Evolutionary conservation across 2,113 vertebrate genomes (phyloP).

Genomic region (Nyctereutes procyonoides): DNA sequence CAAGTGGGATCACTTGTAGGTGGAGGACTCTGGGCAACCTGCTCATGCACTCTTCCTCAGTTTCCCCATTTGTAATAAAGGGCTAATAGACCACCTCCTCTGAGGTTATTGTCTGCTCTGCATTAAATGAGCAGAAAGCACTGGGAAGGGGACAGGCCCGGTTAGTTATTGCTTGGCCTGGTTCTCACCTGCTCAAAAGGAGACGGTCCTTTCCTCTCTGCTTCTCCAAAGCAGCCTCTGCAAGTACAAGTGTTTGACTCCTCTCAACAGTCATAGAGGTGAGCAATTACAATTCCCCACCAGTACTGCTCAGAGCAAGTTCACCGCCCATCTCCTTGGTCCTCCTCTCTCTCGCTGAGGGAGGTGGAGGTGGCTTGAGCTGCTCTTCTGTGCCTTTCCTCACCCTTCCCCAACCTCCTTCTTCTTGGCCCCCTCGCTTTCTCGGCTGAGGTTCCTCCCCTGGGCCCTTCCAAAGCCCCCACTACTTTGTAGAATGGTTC

Average conservation of each 20-base stretch:
- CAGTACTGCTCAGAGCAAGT: neutral
- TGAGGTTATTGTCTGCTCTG: neutral
- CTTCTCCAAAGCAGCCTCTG: neutral
- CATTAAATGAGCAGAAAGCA: neutral
- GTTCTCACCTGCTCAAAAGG: neutral
- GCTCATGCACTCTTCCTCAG: neutral
- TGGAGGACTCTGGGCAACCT: neutral
- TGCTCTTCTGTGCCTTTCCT: neutral
- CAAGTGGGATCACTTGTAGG: neutral
- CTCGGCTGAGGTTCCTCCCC: neutral
- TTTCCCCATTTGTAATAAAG: neutral
- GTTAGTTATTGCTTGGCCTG: neutral
- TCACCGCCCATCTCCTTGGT: neutral
- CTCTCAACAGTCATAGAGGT: neutral
- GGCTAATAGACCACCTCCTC: neutral
- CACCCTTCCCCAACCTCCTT: neutral
- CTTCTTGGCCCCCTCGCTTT: neutral
- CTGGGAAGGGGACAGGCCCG: neutral
- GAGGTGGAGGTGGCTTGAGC: neutral
- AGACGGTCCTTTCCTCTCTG: neutral
- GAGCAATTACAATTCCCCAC: rapidly evolving
- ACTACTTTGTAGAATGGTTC: neutral
- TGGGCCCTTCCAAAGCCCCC: neutral
- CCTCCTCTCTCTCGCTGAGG: neutral
- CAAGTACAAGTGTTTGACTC: neutral